These are phyloP conservation scores for Chrysolina haemoptera DNA, from an alignment of 2,888 invertebrate species.

Conservation along the genomic window DNA sequence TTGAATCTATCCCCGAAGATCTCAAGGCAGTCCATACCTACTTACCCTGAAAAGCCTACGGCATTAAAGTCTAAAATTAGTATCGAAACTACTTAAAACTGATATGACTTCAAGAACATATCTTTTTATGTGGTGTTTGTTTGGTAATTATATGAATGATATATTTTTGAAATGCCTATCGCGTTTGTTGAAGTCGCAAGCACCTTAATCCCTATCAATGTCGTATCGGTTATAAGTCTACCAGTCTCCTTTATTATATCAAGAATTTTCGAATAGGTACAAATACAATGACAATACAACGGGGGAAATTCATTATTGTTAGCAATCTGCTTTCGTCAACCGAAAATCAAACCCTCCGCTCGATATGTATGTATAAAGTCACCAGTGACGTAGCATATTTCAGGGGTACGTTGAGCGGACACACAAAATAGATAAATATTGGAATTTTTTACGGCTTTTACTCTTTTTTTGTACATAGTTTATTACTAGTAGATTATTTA, in stretches of 20 bases:
- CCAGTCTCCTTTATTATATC: constrained; percentile 25
- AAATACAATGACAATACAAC: constrained; percentile 42
- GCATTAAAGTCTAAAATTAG: background rate
- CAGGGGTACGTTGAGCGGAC: background rate
- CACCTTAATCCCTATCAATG: constrained; percentile 42
- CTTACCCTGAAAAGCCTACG: background rate
- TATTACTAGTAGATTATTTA: too few species aligned
- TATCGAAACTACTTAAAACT: background rate
- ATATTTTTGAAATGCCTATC: constrained; percentile 9
- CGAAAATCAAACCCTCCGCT: constrained; percentile 43
- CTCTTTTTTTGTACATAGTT: too few species aligned
- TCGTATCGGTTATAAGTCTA: constrained; percentile 38
- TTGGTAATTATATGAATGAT: background rate
- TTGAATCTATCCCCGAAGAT: background rate
- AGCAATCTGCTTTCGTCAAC: constrained; percentile 41
- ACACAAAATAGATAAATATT: background rate
- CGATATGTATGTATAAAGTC: constrained; percentile 27
- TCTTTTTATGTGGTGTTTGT: background rate
- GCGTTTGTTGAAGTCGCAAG: constrained; percentile 6
- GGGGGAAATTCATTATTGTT: constrained; percentile 45
- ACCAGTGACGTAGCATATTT: constrained; percentile 28
- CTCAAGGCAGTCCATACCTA: background rate
- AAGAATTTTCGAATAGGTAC: constrained; percentile 24
- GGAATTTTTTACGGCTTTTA: too few species aligned
- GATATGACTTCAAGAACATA: background rate